Evolutionary conservation across 2,797 vertebrate species (phyloP).

Genomic region (Kryptopterus vitreolus): DNA sequence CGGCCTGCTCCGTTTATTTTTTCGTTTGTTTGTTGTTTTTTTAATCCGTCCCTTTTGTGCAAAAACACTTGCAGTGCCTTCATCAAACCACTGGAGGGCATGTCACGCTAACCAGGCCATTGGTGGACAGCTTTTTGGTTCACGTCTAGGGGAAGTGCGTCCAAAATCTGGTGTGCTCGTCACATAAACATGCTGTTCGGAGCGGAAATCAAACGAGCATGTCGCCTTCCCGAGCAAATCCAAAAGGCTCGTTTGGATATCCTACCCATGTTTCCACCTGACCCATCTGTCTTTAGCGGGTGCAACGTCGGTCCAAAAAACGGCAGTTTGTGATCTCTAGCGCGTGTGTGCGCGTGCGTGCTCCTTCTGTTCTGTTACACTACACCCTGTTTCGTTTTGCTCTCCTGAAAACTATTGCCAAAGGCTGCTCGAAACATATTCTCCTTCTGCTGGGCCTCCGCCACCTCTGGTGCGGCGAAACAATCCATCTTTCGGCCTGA

Average conservation of each 20-base stretch:
- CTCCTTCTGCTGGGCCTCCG: slow-evolving; percentile 43
- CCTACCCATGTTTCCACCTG: slow-evolving; percentile 63
- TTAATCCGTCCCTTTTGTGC: slow-evolving; percentile 7
- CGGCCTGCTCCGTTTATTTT: background rate
- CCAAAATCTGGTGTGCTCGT: slow-evolving; percentile 61
- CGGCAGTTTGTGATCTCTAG: slow-evolving; percentile 23
- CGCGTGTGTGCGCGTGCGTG: slow-evolving; percentile 3
- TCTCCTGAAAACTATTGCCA: slow-evolving; percentile 37
- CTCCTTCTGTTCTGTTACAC: slow-evolving; percentile 33
- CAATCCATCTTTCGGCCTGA: slow-evolving; percentile 47
- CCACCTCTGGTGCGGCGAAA: slow-evolving; percentile 63
- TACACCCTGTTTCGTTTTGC: slow-evolving; percentile 43
- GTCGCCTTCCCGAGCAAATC: slow-evolving; percentile 61
- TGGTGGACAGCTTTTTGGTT: slow-evolving; percentile 33
- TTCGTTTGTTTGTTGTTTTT: background rate
- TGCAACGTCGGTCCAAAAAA: slow-evolving; percentile 36
- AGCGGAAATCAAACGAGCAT: slow-evolving; percentile 68
- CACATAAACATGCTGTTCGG: slow-evolving; percentile 55
- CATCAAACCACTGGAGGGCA: slow-evolving; percentile 75
- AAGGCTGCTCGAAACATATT: slow-evolving; percentile 47
- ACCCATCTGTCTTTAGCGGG: slow-evolving; percentile 57
- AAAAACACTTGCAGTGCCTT: slow-evolving; percentile 24
- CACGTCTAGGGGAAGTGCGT: slow-evolving; percentile 63
- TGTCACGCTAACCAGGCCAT: slow-evolving; percentile 70
- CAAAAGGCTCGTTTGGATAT: slow-evolving; percentile 69